Conservation (phyloP, 2,888 invertebrate species). For the Zygaena filipendulae region DNA sequence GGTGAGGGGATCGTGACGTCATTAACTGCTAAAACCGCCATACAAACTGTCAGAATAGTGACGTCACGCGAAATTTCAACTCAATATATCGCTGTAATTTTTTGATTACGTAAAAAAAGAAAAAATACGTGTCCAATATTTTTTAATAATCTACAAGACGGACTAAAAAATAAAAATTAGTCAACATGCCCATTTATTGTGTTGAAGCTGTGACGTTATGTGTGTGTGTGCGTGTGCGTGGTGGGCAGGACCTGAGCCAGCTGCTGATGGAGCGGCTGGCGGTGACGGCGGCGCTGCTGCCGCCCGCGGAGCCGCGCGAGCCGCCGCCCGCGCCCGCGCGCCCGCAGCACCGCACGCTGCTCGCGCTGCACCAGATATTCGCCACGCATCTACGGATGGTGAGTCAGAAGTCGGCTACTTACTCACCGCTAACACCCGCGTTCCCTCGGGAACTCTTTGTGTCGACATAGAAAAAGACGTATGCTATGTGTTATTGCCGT, state of each 20-base stretch:
- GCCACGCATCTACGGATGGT: slow-evolving; percentile 74
- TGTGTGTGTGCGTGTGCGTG: not conserved
- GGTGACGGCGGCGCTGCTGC: slow-evolving; percentile 84
- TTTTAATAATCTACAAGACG: no score
- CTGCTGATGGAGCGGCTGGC: slow-evolving; percentile 91
- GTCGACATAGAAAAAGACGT: no score
- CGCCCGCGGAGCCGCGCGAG: slow-evolving; percentile 55
- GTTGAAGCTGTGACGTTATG: no score
- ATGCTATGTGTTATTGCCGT: slow-evolving; percentile 34
- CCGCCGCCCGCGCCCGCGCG: slow-evolving; percentile 27
- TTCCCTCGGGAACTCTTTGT: no score
- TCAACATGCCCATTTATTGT: no score
- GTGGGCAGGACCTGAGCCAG: slow-evolving; percentile 80
- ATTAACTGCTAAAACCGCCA: no score
- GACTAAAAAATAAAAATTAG: no score
- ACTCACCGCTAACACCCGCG: slow-evolving; percentile 59
- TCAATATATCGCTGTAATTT: no score
- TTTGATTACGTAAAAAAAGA: no score
- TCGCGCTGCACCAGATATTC: slow-evolving; percentile 52
- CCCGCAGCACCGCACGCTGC: slow-evolving; percentile 70
- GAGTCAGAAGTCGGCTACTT: slow-evolving; percentile 83
- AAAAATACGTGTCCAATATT: no score
- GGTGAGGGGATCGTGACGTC: slow-evolving; percentile 14
- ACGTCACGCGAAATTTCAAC: no score
- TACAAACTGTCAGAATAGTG: no score